Conservation (phyloP, 2,888 invertebrate species). For the Holacanthella duospinosa region DNA sequence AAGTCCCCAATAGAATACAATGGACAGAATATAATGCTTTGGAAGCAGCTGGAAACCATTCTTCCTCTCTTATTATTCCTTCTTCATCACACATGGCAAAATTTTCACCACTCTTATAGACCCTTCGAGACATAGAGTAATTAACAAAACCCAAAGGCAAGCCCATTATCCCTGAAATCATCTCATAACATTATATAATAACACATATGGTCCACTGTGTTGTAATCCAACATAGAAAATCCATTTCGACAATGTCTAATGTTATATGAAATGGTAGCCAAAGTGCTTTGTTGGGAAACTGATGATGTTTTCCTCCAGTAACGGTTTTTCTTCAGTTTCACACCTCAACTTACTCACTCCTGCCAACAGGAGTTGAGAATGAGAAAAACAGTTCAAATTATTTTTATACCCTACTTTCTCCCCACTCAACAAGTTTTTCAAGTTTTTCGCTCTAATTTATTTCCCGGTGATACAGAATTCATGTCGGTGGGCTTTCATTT, state of each 20-base stretch:
- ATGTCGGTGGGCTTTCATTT: no score
- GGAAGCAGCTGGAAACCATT: neutral
- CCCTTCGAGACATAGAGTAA: constrained; percentile 1
- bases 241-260: neutral
- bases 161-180: constrained; percentile 3
- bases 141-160: constrained; percentile 5
- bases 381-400: no score
- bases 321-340: neutral
- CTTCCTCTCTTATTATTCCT: neutral
- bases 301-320: neutral
- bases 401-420: no score
- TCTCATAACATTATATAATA: constrained; percentile 2
- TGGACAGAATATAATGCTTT: neutral
- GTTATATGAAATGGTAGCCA: neutral
- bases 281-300: neutral
- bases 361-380: no score
- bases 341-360: no score
- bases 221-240: constrained; percentile 2
- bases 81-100: constrained; percentile 1
- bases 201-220: neutral
- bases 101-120: neutral
- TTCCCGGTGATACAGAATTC: no score
- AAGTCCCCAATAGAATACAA: neutral
- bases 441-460: no score
- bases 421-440: no score